Conservation (phyloP, 2,888 invertebrate species). For the Eueremaeus valkanovi region DNA sequence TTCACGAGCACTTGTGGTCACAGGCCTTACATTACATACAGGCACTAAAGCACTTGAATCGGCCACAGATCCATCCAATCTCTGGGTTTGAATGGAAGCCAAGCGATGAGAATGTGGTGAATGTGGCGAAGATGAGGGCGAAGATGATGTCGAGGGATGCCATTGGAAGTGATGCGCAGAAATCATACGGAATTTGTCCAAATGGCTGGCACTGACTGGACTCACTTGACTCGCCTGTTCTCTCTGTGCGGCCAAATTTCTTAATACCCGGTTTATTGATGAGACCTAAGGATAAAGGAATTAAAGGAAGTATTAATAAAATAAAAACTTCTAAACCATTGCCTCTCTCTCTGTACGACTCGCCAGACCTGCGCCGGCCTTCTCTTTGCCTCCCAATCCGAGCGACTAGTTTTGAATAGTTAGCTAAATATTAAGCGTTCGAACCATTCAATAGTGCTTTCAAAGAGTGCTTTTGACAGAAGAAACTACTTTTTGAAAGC, state of each 20-base stretch:
- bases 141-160: slow-evolving; percentile 10
- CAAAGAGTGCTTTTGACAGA: slow-evolving; percentile 26
- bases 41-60: neutral
- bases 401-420: slow-evolving; percentile 22
- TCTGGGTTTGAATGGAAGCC: no score
- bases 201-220: neutral
- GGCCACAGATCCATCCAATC: neutral
- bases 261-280: slow-evolving; percentile 93
- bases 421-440: neutral
- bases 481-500: slow-evolving; percentile 30
- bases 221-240: slow-evolving; percentile 61
- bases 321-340: slow-evolving; percentile 32
- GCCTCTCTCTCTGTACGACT: neutral
- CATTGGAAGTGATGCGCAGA: slow-evolving; percentile 21
- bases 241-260: slow-evolving; percentile 93
- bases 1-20: neutral
- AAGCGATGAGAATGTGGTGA: slow-evolving; percentile 21
- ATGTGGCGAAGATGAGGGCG: slow-evolving; percentile 14
- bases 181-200: slow-evolving; percentile 25
- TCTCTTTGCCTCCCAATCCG: slow-evolving; percentile 29
- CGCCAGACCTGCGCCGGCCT: slow-evolving; percentile 18
- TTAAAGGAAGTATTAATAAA: slow-evolving; percentile 35
- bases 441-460: neutral
- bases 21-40: neutral
- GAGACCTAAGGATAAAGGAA: slow-evolving; percentile 69